These are phyloP conservation scores for Girardinus metallicus DNA, from an alignment of 2,797 vertebrate genomes.

Conservation along the genomic window DNA sequence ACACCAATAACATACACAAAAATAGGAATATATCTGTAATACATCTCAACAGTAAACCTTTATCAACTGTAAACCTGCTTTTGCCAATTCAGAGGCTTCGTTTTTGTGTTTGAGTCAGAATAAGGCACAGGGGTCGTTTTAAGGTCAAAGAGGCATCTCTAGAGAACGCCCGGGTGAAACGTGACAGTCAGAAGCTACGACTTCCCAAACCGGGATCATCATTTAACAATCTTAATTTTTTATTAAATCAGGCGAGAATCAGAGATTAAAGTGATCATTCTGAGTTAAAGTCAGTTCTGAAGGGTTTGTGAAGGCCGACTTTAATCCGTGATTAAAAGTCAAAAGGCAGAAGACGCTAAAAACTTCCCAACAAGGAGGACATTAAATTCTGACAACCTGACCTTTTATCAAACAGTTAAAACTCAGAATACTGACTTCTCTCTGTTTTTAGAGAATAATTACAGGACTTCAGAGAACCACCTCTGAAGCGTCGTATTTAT, in stretches of 20 bases:
- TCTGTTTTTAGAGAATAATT: not conserved
- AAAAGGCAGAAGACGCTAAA: constrained; percentile 48
- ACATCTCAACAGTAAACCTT: constrained; percentile 57
- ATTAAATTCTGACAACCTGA: constrained; percentile 2
- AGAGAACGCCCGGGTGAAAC: not conserved
- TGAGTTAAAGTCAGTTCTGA: constrained; percentile 16
- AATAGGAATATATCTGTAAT: constrained; percentile 38
- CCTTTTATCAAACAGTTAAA: not conserved
- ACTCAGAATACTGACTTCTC: constrained; percentile 24
- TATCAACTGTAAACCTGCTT: constrained; percentile 59
- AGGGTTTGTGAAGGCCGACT: constrained; percentile 19
- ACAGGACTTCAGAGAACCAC: constrained; percentile 1
- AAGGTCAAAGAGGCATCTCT: constrained; percentile 25
- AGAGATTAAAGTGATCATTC: constrained; percentile 25
- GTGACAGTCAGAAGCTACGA: constrained; percentile 9
- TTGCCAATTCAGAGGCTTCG: constrained; percentile 43
- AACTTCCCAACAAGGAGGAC: not conserved
- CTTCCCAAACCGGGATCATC: not conserved
- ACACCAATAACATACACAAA: constrained; percentile 44
- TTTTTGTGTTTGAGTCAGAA: constrained; percentile 18
- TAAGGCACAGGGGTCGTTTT: constrained; percentile 70
- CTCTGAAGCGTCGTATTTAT: constrained; percentile 1
- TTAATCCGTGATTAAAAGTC: constrained; percentile 14
- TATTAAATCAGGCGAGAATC: constrained; percentile 2
- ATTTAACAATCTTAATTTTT: not conserved